Base-by-base conservation (phyloP, 1,140 invertebrate species). In the Neodiprion fabricii region DNA sequence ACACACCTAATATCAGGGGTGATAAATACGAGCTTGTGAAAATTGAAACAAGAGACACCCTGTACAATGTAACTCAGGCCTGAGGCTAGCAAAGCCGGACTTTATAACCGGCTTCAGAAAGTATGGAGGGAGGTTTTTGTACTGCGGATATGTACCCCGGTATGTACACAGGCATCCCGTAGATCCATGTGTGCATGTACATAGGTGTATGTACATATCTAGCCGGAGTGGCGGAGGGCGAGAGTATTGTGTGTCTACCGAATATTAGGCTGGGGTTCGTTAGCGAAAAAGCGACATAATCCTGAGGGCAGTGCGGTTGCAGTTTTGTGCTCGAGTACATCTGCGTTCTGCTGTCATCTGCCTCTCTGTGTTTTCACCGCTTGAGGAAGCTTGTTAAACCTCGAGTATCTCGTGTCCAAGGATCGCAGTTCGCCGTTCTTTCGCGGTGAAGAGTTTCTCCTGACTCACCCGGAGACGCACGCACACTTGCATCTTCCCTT, bases 361-460 rank as follows among this genome's bases (percentile, higher is more conserved):
- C 72, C 75, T 78, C 72, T 73, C 77, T 53, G 74, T 70, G 72
- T 23, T 66, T 71, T 71, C 71, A 67, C 70, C 66, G 48, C 61
- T 71, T 65, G 77, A 80, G 79, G 76, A 78, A 81, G 80, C 81
- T 83, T 83, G 81, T 83, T 83, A 83, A 77, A 65, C 71, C 71
- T 71, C 70, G 40, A 73, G 69, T 76, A 67, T 71, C 61, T 61
- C 53, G 53, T 61, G 53, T 12, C 53, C 53, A 17, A 17, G 53
- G n/a, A 61, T 14, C 53, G 4, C 53, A 40, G 11, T 61, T 17
- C n/a, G n/a, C 28, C 28, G 28, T 71, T 71, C 21, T 74, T 50
- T 23, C n/a, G 67, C 28, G 28, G 28, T 40, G 28, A 40, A 40
- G 28, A 40, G 28, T 40, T 40, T 1, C 28, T 40, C 28, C 28